Evolutionary conservation across 2,888 invertebrate species (phyloP), one percentile per base, ranked within the genome.

Genomic region (Heliconius hortense): DNA sequence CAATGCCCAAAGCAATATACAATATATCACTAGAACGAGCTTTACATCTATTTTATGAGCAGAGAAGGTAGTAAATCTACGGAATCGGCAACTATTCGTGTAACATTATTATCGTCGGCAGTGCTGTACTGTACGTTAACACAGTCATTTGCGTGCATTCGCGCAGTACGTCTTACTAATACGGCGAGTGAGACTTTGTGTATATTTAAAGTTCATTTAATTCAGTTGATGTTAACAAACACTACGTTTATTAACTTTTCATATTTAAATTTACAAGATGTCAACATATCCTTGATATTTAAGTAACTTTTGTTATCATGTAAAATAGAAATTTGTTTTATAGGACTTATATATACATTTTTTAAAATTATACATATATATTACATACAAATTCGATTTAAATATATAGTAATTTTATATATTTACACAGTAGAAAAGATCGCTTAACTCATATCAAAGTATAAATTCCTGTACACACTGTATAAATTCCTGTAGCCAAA

Each of bases 101-200:
- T 75, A 56, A 78, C 73, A 75, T 62, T 79, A 75, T 77, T 70
- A 79, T 76, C 77, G 74, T 74, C 76, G 63, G 76, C 77, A 74
- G 72, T 72, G 74, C 48, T 48, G 48, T 21, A 13, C 35, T 68
- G 75, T 73, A 69, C 74, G 76, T 77, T 77, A 79, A 77, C 78
- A 70, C 64, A 66, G 76, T 77, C 77, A 72, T 79, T 79, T 74
- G 77, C 74, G 76, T 79, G 78, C 73, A 66, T 56, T 63, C 59
- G 66, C 43, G 74, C 78, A 63, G 74, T 78, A 72, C 72, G 77
- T 78, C 78, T 77, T 73, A 75, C 76, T 79, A 76, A 76, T 74
- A 74, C 74, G 64, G 62, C 76, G 77, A 77, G 74, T 77, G 72
- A 76, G 75, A 74, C 69, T 60, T 67, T 1, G 48, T 48, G 59